Conservation (phyloP, 2,113 vertebrate genomes). For the Tenebrosternarchus preto region DNA sequence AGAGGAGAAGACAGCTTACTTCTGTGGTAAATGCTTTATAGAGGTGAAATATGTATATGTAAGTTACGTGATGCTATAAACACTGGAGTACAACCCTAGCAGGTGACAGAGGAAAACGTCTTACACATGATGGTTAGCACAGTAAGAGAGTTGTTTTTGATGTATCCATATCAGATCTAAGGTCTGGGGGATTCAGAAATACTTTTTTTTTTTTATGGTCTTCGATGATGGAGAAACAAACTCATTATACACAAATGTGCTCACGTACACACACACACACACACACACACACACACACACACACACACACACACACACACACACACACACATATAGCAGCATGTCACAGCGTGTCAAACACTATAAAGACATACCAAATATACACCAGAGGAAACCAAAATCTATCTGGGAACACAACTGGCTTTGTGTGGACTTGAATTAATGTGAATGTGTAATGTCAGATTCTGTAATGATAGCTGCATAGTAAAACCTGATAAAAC, state of each 20-base stretch:
- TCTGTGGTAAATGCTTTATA: too few species aligned
- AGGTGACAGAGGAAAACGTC: not conserved
- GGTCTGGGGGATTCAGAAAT: not conserved
- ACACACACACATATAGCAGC: not conserved
- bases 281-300: slow-evolving; percentile 2
- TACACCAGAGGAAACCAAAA: slow-evolving; percentile 65
- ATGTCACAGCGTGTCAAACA: slow-evolving; percentile 66
- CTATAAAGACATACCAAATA: slow-evolving; percentile 69
- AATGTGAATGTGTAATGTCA: slow-evolving; percentile 37
- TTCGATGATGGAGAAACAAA: slow-evolving; percentile 2
- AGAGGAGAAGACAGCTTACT: not conserved
- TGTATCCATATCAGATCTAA: not conserved
- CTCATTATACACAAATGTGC: slow-evolving; percentile 14
- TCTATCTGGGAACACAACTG: slow-evolving; percentile 45
- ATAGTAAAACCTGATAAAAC: slow-evolving; percentile 11
- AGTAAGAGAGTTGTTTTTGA: not conserved
- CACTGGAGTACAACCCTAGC: not conserved
- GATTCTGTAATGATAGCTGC: slow-evolving; percentile 34
- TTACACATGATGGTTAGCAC: not conserved
- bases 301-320: slow-evolving; percentile 8
- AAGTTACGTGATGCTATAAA: too few species aligned
- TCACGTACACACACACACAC: slow-evolving; percentile 6
- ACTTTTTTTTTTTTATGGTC: not conserved
- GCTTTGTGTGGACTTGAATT: slow-evolving; percentile 68
- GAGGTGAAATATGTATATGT: too few species aligned